Percentiles rank a stretch among this genome's conserved stretches.
These are phyloP conservation scores for Trisateles emortualis DNA, from an alignment of 2,888 invertebrate species.

Conservation along the genomic window DNA sequence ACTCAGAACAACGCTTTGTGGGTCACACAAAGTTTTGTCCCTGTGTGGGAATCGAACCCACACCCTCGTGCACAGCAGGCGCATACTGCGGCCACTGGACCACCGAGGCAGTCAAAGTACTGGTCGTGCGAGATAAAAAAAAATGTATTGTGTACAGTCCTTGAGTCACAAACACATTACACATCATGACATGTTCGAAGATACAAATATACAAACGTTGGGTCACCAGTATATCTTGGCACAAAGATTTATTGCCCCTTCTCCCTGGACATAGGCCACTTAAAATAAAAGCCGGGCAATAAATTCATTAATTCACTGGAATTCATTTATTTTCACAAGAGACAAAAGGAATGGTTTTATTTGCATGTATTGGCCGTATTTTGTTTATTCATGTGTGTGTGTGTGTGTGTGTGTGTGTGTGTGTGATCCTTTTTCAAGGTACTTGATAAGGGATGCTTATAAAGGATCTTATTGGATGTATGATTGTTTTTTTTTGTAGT, in stretches of 20 bases:
- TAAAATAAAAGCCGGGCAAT: slow-evolving; percentile 62
- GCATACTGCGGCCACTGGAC: too few species aligned
- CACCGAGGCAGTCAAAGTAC: too few species aligned
- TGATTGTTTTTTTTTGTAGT: neutral
- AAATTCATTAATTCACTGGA: slow-evolving; percentile 66
- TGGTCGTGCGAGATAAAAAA: too few species aligned
- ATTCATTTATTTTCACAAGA: slow-evolving; percentile 59
- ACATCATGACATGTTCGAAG: neutral
- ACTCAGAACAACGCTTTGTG: too few species aligned
- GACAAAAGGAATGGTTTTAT: slow-evolving; percentile 52
- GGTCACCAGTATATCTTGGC: neutral
- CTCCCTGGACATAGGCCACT: slow-evolving; percentile 54
- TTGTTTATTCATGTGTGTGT: slow-evolving; percentile 14
- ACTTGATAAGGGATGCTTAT: slow-evolving; percentile 1
- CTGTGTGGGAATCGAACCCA: too few species aligned
- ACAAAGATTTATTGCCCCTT: slow-evolving; percentile 20
- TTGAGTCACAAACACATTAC: too few species aligned
- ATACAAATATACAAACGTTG: neutral
- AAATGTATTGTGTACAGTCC: too few species aligned
- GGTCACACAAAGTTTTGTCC: too few species aligned
- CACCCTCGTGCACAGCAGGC: too few species aligned
- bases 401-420: too few species aligned
- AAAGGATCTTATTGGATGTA: neutral
- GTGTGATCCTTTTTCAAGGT: slow-evolving; percentile 9
- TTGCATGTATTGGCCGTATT: slow-evolving; percentile 47